phyloP scores from a whole-genome alignment of 2,888 invertebrate genomes.

The Clostera curtula region DNA sequence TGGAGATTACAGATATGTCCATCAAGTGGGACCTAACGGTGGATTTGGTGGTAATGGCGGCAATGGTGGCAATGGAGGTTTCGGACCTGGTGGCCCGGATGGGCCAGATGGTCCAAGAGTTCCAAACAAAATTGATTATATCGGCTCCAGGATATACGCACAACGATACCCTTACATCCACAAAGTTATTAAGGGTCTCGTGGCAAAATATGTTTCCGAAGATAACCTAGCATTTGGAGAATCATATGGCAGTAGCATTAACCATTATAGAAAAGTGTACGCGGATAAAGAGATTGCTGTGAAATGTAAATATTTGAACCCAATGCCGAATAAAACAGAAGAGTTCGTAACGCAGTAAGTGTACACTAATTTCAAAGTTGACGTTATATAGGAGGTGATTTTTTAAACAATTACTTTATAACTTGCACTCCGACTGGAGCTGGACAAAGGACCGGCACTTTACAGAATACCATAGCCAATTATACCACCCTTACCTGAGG shows the following conservation, averaged over 20 bases:
- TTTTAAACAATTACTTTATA: too few relatives aligned
- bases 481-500: too few relatives aligned
- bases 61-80: conserved; percentile 24
- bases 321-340: conserved; percentile 26
- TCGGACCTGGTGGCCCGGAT: conserved; percentile 16
- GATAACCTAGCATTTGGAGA: conserved; percentile 38
- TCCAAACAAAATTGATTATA: conserved; percentile 37
- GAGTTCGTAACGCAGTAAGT: conserved; percentile 57
- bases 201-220: conserved; percentile 48
- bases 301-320: conserved; percentile 48
- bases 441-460: too few relatives aligned
- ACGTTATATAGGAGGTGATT: neutral
- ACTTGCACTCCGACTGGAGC: too few relatives aligned
- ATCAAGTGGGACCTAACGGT: conserved; percentile 49
- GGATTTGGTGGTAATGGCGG: conserved; percentile 38
- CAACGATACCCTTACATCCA: conserved; percentile 53
- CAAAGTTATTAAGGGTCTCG: conserved; percentile 44
- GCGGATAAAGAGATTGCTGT: conserved; percentile 47
- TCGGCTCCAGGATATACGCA: conserved; percentile 49
- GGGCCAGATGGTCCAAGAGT: conserved; percentile 17
- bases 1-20: conserved; percentile 69
- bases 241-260: conserved; percentile 32
- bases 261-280: conserved; percentile 40
- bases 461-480: too few relatives aligned
- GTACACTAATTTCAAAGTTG: neutral